Evolutionary conservation across 2,888 invertebrate genomes (phyloP).

Genomic region (Trachelus iudaicus): DNA sequence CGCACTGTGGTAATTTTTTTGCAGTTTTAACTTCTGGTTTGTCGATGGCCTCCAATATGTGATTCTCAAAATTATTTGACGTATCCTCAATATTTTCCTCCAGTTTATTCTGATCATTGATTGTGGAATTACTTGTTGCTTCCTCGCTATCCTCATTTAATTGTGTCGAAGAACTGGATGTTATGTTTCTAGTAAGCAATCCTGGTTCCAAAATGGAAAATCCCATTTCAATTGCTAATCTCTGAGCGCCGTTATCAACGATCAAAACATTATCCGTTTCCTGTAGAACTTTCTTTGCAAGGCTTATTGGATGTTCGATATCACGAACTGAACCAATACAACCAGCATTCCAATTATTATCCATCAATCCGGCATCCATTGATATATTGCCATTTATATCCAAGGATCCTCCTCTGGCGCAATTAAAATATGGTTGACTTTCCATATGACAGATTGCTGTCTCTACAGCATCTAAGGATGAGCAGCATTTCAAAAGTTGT

Average conservation of each 20-base stretch:
- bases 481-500: constrained; percentile 33
- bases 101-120: neutral
- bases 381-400: constrained; percentile 29
- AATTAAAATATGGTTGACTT: constrained; percentile 30
- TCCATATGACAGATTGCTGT: constrained; percentile 42
- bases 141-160: constrained; percentile 9
- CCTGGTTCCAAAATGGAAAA: constrained; percentile 29
- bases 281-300: constrained; percentile 43
- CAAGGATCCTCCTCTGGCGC: constrained; percentile 28
- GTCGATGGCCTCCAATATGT: neutral
- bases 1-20: constrained; percentile 11
- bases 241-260: constrained; percentile 41
- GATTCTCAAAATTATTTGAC: neutral
- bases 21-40: neutral
- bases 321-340: constrained; percentile 40
- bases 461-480: constrained; percentile 38
- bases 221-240: constrained; percentile 31
- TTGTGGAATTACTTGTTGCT: neutral
- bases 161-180: neutral
- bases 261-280: constrained; percentile 41
- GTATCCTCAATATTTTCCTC: neutral
- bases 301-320: constrained; percentile 41
- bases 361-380: constrained; percentile 43
- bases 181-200: neutral
- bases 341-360: constrained; percentile 32